Percentiles rank a stretch among this genome's conserved stretches.
Conservation (phyloP, 2,797 vertebrate genomes). For the Serranus cabrilla region DNA sequence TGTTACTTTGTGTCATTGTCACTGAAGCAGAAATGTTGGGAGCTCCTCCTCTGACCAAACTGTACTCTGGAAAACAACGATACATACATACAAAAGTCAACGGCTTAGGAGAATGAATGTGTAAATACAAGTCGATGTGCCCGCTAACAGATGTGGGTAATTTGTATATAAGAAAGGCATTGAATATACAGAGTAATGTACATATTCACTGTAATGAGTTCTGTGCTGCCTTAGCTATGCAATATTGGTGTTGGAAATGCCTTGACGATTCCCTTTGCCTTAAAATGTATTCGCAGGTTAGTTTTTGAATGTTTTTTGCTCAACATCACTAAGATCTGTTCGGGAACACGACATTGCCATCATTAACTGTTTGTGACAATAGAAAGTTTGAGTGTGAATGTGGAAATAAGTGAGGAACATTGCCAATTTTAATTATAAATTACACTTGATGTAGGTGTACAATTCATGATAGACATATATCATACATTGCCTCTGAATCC, state of each 20-base stretch:
- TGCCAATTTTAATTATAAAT: constrained; percentile 52
- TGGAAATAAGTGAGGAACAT: constrained; percentile 35
- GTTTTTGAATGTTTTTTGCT: constrained; percentile 73
- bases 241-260: constrained; percentile 86
- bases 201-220: constrained; percentile 75
- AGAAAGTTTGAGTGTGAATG: constrained; percentile 55
- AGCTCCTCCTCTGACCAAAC: constrained; percentile 64
- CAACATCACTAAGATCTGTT: constrained; percentile 48
- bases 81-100: constrained; percentile 41
- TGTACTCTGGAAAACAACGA: constrained; percentile 58
- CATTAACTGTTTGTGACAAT: constrained; percentile 36
- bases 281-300: constrained; percentile 76
- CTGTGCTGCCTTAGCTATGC: constrained; percentile 88
- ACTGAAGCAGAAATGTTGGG: constrained; percentile 72
- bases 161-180: constrained; percentile 72
- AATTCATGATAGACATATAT: constrained; percentile 28
- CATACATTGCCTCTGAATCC: constrained; percentile 47
- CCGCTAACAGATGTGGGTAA: constrained; percentile 58
- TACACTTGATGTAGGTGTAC: constrained; percentile 42
- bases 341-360: constrained; percentile 60
- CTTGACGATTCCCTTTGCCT: constrained; percentile 88
- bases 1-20: constrained; percentile 71
- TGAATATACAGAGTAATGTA: constrained; percentile 74
- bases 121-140: constrained; percentile 65
- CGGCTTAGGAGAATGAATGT: constrained; percentile 70